phyloP scores from a whole-genome alignment of 2,113 vertebrate species.

The Melanerpes aurifrons region DNA sequence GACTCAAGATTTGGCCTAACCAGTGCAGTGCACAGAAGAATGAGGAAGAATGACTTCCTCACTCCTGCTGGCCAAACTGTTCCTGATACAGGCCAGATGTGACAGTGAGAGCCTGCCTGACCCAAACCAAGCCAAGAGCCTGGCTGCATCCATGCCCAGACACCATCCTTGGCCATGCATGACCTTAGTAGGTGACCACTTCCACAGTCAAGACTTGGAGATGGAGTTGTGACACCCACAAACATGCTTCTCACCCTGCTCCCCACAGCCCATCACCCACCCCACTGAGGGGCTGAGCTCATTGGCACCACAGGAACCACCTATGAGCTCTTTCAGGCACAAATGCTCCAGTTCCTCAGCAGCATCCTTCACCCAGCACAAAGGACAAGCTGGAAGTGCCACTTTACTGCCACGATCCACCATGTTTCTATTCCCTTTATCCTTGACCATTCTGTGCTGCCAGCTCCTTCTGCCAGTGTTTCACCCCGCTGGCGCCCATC shows the following conservation, averaged over 20 bases:
- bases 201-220: fast-evolving
- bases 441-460: too few species aligned
- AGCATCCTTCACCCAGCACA: background rate
- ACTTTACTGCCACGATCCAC: background rate
- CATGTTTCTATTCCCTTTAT: background rate
- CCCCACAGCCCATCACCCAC: fast-evolving
- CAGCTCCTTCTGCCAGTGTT: too few species aligned
- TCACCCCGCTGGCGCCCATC: too few species aligned
- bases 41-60: too few species aligned
- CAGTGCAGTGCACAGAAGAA: too few species aligned
- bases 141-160: fast-evolving
- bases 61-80: too few species aligned
- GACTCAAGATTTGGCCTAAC: too few species aligned
- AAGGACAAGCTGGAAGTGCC: background rate
- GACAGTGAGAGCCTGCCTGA: background rate
- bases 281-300: background rate
- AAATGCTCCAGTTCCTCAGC: background rate
- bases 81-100: too few species aligned
- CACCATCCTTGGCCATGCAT: fast-evolving
- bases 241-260: fast-evolving
- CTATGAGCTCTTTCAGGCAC: background rate
- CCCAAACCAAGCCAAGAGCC: fast-evolving
- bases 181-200: background rate
- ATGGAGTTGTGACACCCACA: background rate
- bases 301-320: fast-evolving